Conservation (phyloP, 2,113 vertebrate species). For the Phycodurus eques region DNA sequence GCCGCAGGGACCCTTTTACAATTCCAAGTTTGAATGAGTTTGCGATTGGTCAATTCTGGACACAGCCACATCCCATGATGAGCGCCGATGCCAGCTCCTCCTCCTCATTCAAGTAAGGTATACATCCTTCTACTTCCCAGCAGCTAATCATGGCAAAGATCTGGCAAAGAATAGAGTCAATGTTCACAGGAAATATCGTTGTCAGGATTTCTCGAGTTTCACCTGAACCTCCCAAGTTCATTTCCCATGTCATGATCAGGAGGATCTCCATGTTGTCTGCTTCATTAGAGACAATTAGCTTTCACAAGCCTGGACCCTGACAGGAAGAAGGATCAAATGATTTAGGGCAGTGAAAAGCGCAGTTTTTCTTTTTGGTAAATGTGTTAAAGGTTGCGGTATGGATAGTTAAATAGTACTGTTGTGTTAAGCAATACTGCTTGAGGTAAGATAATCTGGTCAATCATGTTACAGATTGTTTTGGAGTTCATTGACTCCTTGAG, state of each 20-base stretch:
- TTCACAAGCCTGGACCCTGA: constrained; percentile 30
- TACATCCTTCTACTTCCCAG: constrained; percentile 63
- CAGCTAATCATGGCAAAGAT: constrained; percentile 61
- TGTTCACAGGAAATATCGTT: constrained; percentile 67
- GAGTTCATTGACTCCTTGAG: too few species aligned
- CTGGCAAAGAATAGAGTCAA: constrained; percentile 52
- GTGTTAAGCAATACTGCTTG: too few species aligned
- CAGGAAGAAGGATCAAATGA: not conserved
- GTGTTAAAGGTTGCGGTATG: not conserved
- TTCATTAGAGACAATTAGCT: constrained; percentile 38
- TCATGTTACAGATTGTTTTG: not conserved
- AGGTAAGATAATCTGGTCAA: not conserved
- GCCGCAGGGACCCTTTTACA: too few species aligned
- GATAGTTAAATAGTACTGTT: not conserved
- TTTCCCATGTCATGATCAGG: constrained; percentile 41
- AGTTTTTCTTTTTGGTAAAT: not conserved
- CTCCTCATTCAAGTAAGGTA: constrained; percentile 26
- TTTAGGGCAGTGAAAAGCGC: not conserved
- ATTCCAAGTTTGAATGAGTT: too few species aligned
- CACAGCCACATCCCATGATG: not conserved
- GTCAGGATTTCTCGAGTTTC: constrained; percentile 54
- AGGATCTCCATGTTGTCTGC: constrained; percentile 38
- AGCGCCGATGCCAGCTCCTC: constrained; percentile 4
- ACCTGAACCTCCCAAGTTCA: constrained; percentile 41
- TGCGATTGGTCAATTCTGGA: too few species aligned